These are phyloP conservation scores for Chloroclysta siterata DNA, from an alignment of 2,888 invertebrate genomes.

Conservation along the genomic window DNA sequence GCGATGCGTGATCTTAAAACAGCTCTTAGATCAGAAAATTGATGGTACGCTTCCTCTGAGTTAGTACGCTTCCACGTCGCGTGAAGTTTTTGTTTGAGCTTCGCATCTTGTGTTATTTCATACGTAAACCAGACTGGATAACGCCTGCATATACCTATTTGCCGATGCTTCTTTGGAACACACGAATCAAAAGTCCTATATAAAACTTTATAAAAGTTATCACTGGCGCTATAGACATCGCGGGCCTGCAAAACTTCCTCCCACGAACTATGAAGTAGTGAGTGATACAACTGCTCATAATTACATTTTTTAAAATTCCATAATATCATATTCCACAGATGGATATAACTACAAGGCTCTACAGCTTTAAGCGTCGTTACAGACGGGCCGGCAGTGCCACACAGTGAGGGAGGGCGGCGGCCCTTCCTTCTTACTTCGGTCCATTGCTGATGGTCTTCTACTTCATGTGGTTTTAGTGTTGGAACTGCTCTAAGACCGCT, in stretches of 20 bases:
- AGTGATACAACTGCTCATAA: too few relatives aligned
- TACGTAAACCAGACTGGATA: slow-evolving; percentile 19
- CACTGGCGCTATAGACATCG: too few relatives aligned
- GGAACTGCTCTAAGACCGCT: not conserved
- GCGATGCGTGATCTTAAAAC: too few relatives aligned
- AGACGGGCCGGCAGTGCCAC: not conserved
- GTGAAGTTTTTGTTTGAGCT: slow-evolving; percentile 10
- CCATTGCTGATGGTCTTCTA: not conserved
- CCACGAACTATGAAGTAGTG: too few relatives aligned
- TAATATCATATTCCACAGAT: slow-evolving; percentile 14
- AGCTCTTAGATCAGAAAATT: too few relatives aligned
- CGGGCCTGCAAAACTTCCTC: too few relatives aligned
- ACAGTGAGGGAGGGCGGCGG: not conserved
- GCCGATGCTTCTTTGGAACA: too few relatives aligned
- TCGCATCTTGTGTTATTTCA: slow-evolving; percentile 9
- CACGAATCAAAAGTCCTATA: too few relatives aligned
- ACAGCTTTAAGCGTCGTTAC: slow-evolving; percentile 3
- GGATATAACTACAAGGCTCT: not conserved
- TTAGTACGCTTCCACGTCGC: slow-evolving; percentile 11
- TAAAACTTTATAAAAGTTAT: too few relatives aligned
- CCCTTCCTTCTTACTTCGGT: not conserved
- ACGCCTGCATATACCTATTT: too few relatives aligned
- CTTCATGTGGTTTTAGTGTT: not conserved
- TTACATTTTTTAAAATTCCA: too few relatives aligned
- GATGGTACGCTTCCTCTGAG: too few relatives aligned